Evolutionary conservation across 2,888 invertebrate genomes (phyloP), one percentile per base, ranked within the genome.

Genomic region (Cosmorhoe ocellata): DNA sequence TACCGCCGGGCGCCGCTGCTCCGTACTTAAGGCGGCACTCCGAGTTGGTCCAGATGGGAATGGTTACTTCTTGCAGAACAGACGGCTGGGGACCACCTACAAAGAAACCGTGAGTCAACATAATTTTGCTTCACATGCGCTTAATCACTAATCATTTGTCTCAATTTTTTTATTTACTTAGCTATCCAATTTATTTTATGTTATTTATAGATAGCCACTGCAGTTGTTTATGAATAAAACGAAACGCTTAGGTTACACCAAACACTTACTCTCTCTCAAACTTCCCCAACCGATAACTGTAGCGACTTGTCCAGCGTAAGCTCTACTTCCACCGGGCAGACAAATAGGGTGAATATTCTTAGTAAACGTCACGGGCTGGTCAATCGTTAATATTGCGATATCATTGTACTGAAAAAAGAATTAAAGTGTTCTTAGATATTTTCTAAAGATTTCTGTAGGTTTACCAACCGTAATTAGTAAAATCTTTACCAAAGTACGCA

Each of bases 261-360:
- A n/a, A n/a, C n/a, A 82, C 92, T 90, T 73, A 95, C 95, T 94
- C 82, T 96, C 96, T 69, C 93, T 87, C 58, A 96, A 86, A 69
- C 96, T 96, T 37, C 97, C 97, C 97, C 97, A 97, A 32, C 97
- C 97, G 49, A 96, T 95, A 2, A 97, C 96, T 0, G 96, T 96
- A 1, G 93, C 97, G 8, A 92, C 90, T 59, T 92, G 91, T 1
- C 95, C 95, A 27, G 92, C 90, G 71, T 94, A 96, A 1, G 92
- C 91, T 39, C 91, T 84, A 5, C 90, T 81, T 9, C 92, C 92
- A 8, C 78, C 68, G 5, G 96, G 96, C 62, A 97, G 78, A 69
- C 97, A 97, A 51, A 97, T 93, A 0, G 97, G 95, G 52, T 94
- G 92, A 52, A 97, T 93, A 63, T 93, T 92, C 66, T 92, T 92